Percentiles rank a stretch among this genome's conserved stretches.
Evolutionary conservation across 2,888 invertebrate genomes (phyloP).

Genomic region (Cephus sareptanus): DNA sequence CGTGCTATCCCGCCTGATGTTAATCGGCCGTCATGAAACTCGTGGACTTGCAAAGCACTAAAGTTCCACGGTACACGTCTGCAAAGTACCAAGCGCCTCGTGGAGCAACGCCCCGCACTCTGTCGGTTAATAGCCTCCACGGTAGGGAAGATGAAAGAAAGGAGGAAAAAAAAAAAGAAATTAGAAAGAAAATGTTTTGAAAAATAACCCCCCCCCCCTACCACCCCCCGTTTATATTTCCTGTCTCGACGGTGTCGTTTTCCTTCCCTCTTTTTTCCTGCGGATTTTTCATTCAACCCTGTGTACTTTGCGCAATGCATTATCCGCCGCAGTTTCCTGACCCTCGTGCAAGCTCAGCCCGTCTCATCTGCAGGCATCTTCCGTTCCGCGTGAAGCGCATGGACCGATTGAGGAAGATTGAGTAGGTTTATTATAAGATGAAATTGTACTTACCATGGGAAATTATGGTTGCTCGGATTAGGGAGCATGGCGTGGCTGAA

Average conservation of each 20-base stretch:
- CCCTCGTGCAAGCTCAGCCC: background rate
- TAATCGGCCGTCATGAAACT: slow-evolving; percentile 26
- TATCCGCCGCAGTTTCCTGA: background rate
- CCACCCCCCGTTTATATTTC: background rate
- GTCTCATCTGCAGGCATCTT: background rate
- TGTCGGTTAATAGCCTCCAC: background rate
- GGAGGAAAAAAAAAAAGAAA: background rate
- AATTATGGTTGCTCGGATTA: background rate
- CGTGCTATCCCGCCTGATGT: slow-evolving; percentile 21
- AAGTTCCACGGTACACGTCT: slow-evolving; percentile 11
- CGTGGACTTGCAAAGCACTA: slow-evolving; percentile 24
- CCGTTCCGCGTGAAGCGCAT: background rate
- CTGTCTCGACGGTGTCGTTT: background rate
- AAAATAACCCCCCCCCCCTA: background rate
- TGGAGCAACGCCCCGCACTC: background rate
- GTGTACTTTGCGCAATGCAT: background rate
- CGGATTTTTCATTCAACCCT: background rate
- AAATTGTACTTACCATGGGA: background rate
- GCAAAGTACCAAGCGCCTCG: background rate
- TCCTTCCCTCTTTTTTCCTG: background rate
- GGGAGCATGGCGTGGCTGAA: background rate
- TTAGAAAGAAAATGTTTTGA: background rate
- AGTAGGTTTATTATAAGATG: background rate
- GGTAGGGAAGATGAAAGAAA: background rate
- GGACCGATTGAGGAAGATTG: background rate